A percentile compares a stretch with the other conserved stretches of the same genome.
Evolutionary conservation across 2,888 invertebrate species (phyloP).

Genomic region (Trissonchulus latispiculum): DNA sequence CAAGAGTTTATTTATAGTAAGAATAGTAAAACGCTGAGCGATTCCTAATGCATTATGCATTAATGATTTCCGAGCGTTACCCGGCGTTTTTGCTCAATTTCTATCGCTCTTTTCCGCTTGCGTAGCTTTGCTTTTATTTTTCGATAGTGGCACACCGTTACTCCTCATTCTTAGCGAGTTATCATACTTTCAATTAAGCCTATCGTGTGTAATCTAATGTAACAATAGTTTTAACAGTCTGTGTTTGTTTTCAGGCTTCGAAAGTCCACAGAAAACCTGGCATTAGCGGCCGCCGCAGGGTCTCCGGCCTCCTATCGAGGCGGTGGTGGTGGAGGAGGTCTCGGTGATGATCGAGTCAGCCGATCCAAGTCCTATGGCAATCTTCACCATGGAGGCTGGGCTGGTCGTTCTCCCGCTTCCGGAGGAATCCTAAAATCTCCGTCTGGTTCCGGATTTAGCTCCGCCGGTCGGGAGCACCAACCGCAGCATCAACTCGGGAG

Average conservation of each 20-base stretch:
- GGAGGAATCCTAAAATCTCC: neutral
- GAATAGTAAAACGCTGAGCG: no score
- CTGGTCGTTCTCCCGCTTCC: neutral
- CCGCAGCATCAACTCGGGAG: neutral
- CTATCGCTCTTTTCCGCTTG: no score
- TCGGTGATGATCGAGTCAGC: neutral
- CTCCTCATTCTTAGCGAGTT: no score
- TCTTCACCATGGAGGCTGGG: neutral
- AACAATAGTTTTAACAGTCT: neutral
- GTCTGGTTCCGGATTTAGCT: neutral
- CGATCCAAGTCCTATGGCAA: conserved; percentile 17
- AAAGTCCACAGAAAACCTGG: conserved; percentile 21
- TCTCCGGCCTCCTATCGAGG: neutral
- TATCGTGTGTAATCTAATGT: neutral
- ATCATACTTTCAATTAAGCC: no score
- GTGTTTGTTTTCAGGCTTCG: conserved; percentile 20
- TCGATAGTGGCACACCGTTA: no score
- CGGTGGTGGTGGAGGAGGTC: neutral
- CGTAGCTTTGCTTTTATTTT: no score
- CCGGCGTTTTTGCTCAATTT: no score
- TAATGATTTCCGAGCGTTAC: no score
- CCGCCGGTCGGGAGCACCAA: neutral
- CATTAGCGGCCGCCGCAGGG: conserved; percentile 10
- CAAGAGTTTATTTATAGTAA: no score
- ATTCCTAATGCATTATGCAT: no score